Evolutionary conservation across 2,797 vertebrate species (phyloP).

Genomic region (Paedocypris micromegethes): DNA sequence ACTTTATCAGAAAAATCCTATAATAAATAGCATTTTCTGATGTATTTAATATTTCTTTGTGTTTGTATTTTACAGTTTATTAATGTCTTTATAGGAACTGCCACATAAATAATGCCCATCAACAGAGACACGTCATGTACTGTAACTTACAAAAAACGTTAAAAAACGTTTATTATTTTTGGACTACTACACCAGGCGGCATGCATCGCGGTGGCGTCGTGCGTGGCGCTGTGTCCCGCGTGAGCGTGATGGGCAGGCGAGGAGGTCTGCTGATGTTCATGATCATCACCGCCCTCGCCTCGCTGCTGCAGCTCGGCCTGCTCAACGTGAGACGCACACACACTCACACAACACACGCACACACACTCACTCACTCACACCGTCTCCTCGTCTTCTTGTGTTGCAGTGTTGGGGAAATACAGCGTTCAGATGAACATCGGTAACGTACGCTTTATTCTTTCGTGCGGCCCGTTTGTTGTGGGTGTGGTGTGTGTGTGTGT

Average conservation of each 20-base stretch:
- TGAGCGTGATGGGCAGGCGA: constrained; percentile 86
- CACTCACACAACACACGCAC: constrained; percentile 23
- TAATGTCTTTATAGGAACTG: too few relatives aligned
- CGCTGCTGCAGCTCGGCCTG: constrained; percentile 89
- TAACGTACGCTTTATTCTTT: constrained; percentile 45
- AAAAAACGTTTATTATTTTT: too few relatives aligned
- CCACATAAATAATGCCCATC: too few relatives aligned
- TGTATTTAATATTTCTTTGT: too few relatives aligned
- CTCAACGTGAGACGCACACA: constrained; percentile 80
- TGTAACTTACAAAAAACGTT: too few relatives aligned
- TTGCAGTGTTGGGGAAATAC: constrained; percentile 73
- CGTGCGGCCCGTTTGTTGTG: too few relatives aligned
- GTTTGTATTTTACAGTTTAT: too few relatives aligned
- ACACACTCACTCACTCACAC: too few relatives aligned
- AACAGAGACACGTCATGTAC: too few relatives aligned
- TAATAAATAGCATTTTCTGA: too few relatives aligned
- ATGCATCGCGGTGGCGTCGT: constrained; percentile 86
- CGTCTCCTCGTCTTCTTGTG: constrained; percentile 31
- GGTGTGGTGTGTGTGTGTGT: too few relatives aligned
- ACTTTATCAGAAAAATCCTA: too few relatives aligned
- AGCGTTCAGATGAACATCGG: constrained; percentile 69
- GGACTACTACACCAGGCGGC: constrained; percentile 92
- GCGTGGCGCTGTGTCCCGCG: constrained; percentile 89
- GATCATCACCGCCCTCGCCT: constrained; percentile 94
- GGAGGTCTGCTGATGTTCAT: constrained; percentile 94